Base-by-base conservation (phyloP, 2,888 invertebrate genomes). In the Trichacis sp. region DNA sequence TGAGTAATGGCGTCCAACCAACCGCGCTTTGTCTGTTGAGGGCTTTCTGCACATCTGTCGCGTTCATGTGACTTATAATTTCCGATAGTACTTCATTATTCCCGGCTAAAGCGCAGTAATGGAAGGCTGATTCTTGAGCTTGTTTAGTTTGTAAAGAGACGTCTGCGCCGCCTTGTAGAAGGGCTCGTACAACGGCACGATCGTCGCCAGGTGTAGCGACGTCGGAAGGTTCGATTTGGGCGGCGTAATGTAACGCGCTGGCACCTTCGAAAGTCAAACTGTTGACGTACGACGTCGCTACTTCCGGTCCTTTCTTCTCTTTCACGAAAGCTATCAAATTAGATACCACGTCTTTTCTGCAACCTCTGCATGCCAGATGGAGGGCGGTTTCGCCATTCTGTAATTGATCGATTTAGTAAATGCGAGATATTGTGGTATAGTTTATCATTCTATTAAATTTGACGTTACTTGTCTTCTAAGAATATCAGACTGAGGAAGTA, bases 1-100 rank as follows among this genome's bases (percentile, higher is more conserved):
- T 97, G 51, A 98, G 87, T 70, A 99, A 87, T 11, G 99, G 98
- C 0, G 98, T 98, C 97, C 98, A 98, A 6, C 99, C 94, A 68
- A 96, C 92, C 60, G 93, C 92, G 58, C 95, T 94, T 83, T 98
- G 98, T 77, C 92, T 92, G 83, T 99, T 99, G 74, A 98, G 88
- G 0, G 97, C 96, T 83, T 93, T 92, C 78, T 97, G 95, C n/a
- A 97, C 91, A 69, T 95, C 94, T 1, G 93, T 93, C 1, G 94
- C 89, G 11, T 92, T 91, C 90, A 98, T 94, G 75, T 95, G 93
- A 38, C 93, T 89, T 43, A 98, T 92, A 91, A 99, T 97, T 85
- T 98, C 98, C 74, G 92, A 89, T 74, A 99, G 87, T 4, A 98
- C 93, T 75, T 97, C 96, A 80, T 97, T 97, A 85, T 97, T 98